Conservation (phyloP, 2,797 vertebrate species). For the Tapirus indicus region DNA sequence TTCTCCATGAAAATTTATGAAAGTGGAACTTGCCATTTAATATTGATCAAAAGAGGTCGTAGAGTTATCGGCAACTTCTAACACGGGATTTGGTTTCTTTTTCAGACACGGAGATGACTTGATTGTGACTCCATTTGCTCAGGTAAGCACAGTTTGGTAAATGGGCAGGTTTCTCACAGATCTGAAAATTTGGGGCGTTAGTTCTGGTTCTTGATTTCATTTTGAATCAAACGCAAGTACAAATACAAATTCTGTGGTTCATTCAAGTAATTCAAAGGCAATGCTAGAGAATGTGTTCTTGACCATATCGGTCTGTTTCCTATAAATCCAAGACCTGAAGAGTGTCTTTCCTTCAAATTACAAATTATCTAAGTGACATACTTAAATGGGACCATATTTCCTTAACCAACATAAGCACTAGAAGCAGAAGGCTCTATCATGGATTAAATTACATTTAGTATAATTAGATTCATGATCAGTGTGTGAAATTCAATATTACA, state of each 20-base stretch:
- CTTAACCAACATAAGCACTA: slow-evolving; percentile 14
- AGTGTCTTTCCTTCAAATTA: slow-evolving; percentile 49
- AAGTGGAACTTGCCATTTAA: neutral
- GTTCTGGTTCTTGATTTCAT: slow-evolving; percentile 10
- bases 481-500: slow-evolving; percentile 64
- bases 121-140: slow-evolving; percentile 99
- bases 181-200: neutral
- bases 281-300: neutral
- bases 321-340: neutral
- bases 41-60: slow-evolving; percentile 3
- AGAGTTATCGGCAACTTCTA: slow-evolving; percentile 59
- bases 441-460: slow-evolving; percentile 58
- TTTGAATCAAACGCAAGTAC: neutral
- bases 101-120: slow-evolving; percentile 99
- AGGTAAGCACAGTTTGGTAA: slow-evolving; percentile 90
- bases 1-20: slow-evolving; percentile 12
- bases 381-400: slow-evolving; percentile 34
- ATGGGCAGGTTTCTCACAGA: slow-evolving; percentile 2
- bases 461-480: slow-evolving; percentile 46
- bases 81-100: slow-evolving; percentile 82
- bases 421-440: neutral
- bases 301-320: neutral
- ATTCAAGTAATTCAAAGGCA: neutral
- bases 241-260: slow-evolving; percentile 36
- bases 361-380: slow-evolving; percentile 13